A percentile compares a stretch with the other conserved stretches of the same genome.
Evolutionary conservation across 2,888 invertebrate genomes (phyloP).

Genomic region (Thera britannica): DNA sequence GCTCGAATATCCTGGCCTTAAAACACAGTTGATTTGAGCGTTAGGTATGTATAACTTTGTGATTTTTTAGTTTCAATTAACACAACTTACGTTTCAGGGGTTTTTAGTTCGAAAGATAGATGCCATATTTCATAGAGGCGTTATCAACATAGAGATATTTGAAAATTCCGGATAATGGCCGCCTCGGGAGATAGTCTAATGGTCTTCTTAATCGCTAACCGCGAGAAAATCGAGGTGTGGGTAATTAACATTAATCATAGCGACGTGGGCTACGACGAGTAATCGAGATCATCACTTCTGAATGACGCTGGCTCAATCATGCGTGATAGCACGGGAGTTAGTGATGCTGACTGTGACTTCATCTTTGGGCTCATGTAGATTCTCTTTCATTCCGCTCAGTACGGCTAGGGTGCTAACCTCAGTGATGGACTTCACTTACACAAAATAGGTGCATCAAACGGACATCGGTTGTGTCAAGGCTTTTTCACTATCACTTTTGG

Average conservation of each 20-base stretch:
- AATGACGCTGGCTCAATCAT: slow-evolving; percentile 47
- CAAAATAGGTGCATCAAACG: too few species aligned
- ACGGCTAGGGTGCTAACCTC: too few species aligned
- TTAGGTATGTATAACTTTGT: too few species aligned
- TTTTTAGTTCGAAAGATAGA: slow-evolving; percentile 1
- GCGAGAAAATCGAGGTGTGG: slow-evolving; percentile 66
- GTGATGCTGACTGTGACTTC: neutral
- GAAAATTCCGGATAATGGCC: slow-evolving; percentile 63
- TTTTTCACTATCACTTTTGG: too few species aligned
- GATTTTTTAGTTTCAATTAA: too few species aligned
- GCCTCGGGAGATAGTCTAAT: slow-evolving; percentile 70
- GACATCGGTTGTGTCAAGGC: too few species aligned
- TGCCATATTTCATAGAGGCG: slow-evolving; percentile 29
- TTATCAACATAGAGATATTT: slow-evolving; percentile 45
- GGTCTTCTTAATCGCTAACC: slow-evolving; percentile 70
- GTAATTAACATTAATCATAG: slow-evolving; percentile 80
- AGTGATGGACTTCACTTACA: too few species aligned
- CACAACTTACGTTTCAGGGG: neutral
- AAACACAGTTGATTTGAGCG: too few species aligned
- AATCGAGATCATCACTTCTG: slow-evolving; percentile 69
- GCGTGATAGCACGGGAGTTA: slow-evolving; percentile 44
- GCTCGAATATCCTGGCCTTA: too few species aligned
- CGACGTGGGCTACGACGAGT: slow-evolving; percentile 67
- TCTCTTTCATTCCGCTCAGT: too few species aligned
- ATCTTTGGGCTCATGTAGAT: neutral